Percentiles rank a stretch among this genome's conserved stretches.
Evolutionary conservation across 2,888 invertebrate genomes (phyloP).

Genomic region (Lycocerus yunnanus): DNA sequence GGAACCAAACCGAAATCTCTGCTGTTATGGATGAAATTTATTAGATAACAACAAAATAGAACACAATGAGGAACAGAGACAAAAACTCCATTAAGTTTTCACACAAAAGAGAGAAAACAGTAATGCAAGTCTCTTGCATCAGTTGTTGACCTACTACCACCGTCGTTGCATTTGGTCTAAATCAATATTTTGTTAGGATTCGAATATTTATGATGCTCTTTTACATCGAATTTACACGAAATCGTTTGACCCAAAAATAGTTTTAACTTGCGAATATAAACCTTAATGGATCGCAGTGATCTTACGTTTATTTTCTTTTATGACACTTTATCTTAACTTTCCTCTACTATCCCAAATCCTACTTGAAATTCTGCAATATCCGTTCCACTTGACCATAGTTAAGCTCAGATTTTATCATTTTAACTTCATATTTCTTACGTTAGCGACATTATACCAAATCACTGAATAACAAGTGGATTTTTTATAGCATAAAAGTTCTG

Average conservation of each 20-base stretch:
- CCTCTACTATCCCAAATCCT: neutral
- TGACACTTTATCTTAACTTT: neutral
- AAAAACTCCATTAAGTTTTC: neutral
- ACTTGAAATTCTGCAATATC: slow-evolving; percentile 17
- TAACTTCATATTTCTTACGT: neutral
- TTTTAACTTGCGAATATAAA: neutral
- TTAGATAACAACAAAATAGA: slow-evolving; percentile 6
- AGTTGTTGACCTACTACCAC: slow-evolving; percentile 36
- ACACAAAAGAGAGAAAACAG: slow-evolving; percentile 6
- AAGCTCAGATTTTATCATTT: slow-evolving; percentile 16
- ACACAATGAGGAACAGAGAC: slow-evolving; percentile 11
- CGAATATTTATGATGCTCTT: slow-evolving; percentile 18
- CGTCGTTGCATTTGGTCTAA: slow-evolving; percentile 29
- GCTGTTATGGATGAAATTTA: neutral
- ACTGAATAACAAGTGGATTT: neutral
- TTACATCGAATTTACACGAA: slow-evolving; percentile 3
- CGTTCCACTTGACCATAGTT: slow-evolving; percentile 9
- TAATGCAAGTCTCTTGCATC: slow-evolving; percentile 26
- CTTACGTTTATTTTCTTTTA: slow-evolving; percentile 16
- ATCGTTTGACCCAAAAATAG: neutral
- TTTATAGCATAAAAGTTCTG: neutral
- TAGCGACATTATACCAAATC: neutral
- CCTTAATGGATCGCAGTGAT: neutral
- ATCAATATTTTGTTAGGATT: slow-evolving; percentile 32
- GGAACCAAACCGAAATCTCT: neutral